Base-by-base conservation (phyloP, 2,113 vertebrate species). In the Macroglossus sobrinus region DNA sequence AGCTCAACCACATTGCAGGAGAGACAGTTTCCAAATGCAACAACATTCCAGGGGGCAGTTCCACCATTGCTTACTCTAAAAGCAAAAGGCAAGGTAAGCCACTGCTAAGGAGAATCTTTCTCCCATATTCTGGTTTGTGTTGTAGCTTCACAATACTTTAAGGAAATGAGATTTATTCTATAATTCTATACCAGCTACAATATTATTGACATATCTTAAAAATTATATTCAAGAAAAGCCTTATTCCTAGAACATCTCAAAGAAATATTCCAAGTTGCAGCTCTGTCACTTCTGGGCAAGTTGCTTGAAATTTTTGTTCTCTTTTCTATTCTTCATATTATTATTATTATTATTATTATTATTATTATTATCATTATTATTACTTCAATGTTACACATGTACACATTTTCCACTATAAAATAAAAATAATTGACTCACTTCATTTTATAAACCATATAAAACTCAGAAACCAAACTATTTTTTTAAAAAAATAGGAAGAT, bases 181-280 rank as follows among this genome's bases (percentile, higher is more conserved):
- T 35, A 30, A 78, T 59, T 92, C 87, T 28, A 68, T 18, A 50
- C 38, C 22, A 63, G 69, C 28, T 53, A 63, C 35, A 5, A 14
- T 86, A 35, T 38, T 63, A 84, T 74, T 18, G 12, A n/a, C 50
- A 16, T 87, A 92, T 94, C 97, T 92, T 69, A 84, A 79, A 87
- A 95, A 40, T 57, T 13, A 5, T 79, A 35, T 89, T 92, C 75
- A 59, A 84, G 64, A 50, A 92, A 97, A 21, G 80, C 43, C 28
- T 74, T 24, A 4, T 96, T 89, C 69, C 21, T 22, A 63, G 91
- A 92, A 92, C 13, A 78, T 3, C 7, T 90, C 63, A 69, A 75
- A 74, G 71, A 78, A 94, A 68, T 19, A 21, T 4, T 2, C 63
- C n/a, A 19, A 16, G 26, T 43, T 4, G 45, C 18, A 38, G 30